These are phyloP conservation scores for Thamnophis elegans DNA, from an alignment of 2,797 vertebrate genomes.

Conservation along the genomic window DNA sequence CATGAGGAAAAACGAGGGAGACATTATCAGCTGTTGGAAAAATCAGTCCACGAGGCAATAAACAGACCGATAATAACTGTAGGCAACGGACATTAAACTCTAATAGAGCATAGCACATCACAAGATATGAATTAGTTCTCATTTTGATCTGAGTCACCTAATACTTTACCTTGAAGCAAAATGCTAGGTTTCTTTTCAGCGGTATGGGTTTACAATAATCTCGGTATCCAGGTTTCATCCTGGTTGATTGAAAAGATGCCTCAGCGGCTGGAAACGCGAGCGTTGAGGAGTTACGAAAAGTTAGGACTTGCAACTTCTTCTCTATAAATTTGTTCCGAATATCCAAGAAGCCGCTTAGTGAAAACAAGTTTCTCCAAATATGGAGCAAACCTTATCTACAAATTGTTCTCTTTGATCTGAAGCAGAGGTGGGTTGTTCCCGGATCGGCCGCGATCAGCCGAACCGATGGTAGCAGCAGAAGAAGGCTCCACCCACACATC, in stretches of 20 bases:
- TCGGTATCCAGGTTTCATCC: neutral
- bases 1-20: neutral
- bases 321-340: neutral
- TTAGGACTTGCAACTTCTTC: neutral
- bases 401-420: constrained; percentile 21
- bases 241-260: neutral
- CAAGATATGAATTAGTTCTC: neutral
- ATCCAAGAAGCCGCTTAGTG: neutral
- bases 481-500: too few species aligned
- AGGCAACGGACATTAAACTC: neutral
- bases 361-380: constrained; percentile 10
- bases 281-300: neutral
- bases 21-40: neutral
- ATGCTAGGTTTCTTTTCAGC: neutral
- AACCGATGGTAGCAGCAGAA: too few species aligned
- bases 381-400: fast-evolving
- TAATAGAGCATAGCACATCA: neutral
- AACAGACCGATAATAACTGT: neutral
- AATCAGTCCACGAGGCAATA: neutral
- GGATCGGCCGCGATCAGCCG: too few species aligned
- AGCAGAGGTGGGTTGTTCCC: neutral
- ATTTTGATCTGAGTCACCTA: neutral
- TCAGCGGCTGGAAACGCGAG: neutral
- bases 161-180: neutral
- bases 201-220: neutral